Evolutionary conservation across 2,797 vertebrate genomes (phyloP), one percentile per base, ranked within the genome.

Genomic region (Taenioides sp.): DNA sequence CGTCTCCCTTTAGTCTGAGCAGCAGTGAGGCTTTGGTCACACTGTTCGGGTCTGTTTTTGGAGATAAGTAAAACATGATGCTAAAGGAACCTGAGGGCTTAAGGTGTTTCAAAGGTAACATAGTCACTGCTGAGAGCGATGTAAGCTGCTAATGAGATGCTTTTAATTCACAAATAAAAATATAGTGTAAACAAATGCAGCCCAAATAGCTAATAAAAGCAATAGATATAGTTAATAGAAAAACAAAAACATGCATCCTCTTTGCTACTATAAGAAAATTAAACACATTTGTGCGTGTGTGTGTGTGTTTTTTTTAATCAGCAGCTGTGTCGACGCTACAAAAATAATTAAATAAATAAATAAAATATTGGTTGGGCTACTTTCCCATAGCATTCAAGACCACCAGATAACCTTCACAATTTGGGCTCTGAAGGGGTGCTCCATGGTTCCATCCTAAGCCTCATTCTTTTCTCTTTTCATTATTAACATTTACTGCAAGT

Each of bases 1-100:
- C 73, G 59, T 37, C 61, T 85, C 75, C 23, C 76, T 80, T 80
- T 82, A 65, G 83, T 80, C 73, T 74, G 77, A 87, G 76, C 82
- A 78, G 77, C 69, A n/a, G 73, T 7, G 9, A 50, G 59, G 67
- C 69, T 84, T 88, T 86, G 67, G 84, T 85, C 65, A 66, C 68
- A 50, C 71, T 67, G 65, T 83, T 75, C 71, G 47, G 72, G 65
- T 12, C 72, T 73, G 65, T 76, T 81, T 65, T 70, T 74, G 61
- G 61, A 82, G 82, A 89, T 83, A 80, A 86, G 82, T 79, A 68
- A 20, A 77, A 58, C 62, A 61, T 57, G 23, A 75, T 74, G 61
- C 11, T 20, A 1, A 1, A 2, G 31, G 40, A 31, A 82, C 74
- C 67, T 20, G 1, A 76, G 68, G 76, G 75, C 74, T 62, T 17